Base-by-base conservation (phyloP, 2,888 invertebrate genomes). In the Drosophila paranaensis region DNA sequence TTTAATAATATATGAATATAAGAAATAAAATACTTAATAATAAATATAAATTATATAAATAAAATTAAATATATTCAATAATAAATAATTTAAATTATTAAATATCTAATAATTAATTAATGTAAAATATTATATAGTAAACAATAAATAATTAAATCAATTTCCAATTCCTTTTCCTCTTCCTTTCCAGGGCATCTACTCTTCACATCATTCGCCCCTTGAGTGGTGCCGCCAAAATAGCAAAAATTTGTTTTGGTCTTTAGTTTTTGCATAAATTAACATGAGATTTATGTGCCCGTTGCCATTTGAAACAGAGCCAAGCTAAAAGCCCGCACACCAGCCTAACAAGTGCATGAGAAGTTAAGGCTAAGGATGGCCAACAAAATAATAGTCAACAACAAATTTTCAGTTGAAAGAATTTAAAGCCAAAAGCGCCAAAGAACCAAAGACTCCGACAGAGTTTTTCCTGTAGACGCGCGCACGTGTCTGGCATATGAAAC, bases 251-350 rank as follows among this genome's bases (percentile, higher is more conserved):
- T 90, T 90, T 87, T 89, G 84, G 77, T 79, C 73, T 90, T 81
- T 88, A 87, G 88, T 74, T 78, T 87, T 87, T 77, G 81, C 87
- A 87, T 90, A 90, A 87, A 90, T 87, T 87, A 90, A 89, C 79
- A 81, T 81, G 73, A 83, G 86, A 90, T 90, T 89, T 86, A 89
- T 88, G 82, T 48, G 77, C 67, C 68, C 54, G 74, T 79, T 58
- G 58, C 71, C 75, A 84, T 79, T 84, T 87, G 79, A 84, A 81
- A 89, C 79, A 65, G 81, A 89, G 88, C 77, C 82, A 88, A 80
- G 76, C 63, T 27, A 64, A 56, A 61, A 58, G 69, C 50, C 60
- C 46, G 50, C 51, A 25, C 40, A 39, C 39, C 40, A 39, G 70
- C 66, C 78, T 81, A 82, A 82, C 82, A 83, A 83, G 82, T 87